phyloP scores from a whole-genome alignment of 2,797 vertebrate species.

The Phataginus tricuspis region DNA sequence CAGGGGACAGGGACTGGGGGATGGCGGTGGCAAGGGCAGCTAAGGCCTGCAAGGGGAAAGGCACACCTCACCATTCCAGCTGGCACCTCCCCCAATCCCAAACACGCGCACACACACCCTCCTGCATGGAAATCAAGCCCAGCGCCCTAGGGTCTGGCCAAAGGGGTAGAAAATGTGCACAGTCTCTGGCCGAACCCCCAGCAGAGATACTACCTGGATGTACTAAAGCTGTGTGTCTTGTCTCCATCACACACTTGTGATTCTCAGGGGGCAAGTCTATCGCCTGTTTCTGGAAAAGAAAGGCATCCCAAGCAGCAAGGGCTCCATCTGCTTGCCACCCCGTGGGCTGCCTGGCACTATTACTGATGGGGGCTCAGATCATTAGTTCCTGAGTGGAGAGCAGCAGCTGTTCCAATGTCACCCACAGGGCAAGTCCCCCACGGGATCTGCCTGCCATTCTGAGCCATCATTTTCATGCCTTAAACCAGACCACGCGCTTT shows the following conservation, averaged over 20 bases:
- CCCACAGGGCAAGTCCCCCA: not conserved
- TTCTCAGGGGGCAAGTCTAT: not conserved
- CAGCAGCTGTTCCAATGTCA: not conserved
- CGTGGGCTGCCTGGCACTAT: not conserved
- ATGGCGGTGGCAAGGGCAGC: too few species aligned
- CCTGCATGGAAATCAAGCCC: not conserved
- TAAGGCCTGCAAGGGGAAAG: not conserved
- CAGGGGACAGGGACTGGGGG: not conserved
- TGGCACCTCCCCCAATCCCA: rapidly evolving
- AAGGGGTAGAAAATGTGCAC: not conserved
- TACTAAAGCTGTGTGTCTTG: not conserved
- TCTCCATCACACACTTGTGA: not conserved
- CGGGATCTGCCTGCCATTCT: not conserved
- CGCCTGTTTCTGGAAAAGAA: constrained; percentile 28
- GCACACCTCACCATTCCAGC: not conserved
- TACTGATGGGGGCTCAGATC: not conserved
- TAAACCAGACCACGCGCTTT: not conserved
- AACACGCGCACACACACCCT: not conserved
- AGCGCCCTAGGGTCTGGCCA: not conserved
- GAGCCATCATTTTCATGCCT: not conserved
- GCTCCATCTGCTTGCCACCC: constrained; percentile 35
- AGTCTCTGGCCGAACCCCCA: not conserved
- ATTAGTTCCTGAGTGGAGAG: not conserved
- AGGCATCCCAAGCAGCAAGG: not conserved
- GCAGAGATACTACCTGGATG: not conserved